Conservation (phyloP, 2,888 invertebrate species). For the Phengaris arion region DNA sequence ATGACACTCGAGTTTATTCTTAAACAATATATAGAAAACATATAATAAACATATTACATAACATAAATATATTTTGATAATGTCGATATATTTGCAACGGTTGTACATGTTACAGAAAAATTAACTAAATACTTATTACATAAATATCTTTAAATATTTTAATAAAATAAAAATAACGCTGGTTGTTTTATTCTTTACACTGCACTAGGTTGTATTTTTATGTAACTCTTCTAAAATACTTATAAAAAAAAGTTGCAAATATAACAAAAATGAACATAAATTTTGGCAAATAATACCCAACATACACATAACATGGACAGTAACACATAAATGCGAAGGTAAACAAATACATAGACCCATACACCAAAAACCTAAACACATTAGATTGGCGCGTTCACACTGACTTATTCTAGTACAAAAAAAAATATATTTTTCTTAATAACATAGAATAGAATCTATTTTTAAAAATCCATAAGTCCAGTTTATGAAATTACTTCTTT, state of each 20-base stretch:
- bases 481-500: too few relatives aligned
- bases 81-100: slow-evolving; percentile 26
- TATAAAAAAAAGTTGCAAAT: background rate
- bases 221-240: background rate
- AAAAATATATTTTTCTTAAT: background rate
- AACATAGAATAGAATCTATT: too few relatives aligned
- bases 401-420: slow-evolving; percentile 15
- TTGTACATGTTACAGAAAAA: slow-evolving; percentile 32
- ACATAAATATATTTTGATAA: slow-evolving; percentile 28
- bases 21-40: slow-evolving; percentile 26
- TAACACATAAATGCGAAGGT: slow-evolving; percentile 9
- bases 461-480: too few relatives aligned
- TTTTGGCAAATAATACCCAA: slow-evolving; percentile 5
- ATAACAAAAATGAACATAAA: slow-evolving; percentile 19
- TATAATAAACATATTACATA: slow-evolving; percentile 27
- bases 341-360: slow-evolving; percentile 16
- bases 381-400: slow-evolving; percentile 3
- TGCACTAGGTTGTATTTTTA: background rate
- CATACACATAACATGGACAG: background rate
- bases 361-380: slow-evolving; percentile 19
- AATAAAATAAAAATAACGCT: background rate
- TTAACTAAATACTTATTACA: slow-evolving; percentile 36
- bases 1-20: slow-evolving; percentile 34
- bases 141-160: slow-evolving; percentile 35
- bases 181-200: background rate